Percentiles rank a stretch among this genome's conserved stretches.
Conservation (phyloP, 2,888 invertebrate species). For the Aethes cnicana region DNA sequence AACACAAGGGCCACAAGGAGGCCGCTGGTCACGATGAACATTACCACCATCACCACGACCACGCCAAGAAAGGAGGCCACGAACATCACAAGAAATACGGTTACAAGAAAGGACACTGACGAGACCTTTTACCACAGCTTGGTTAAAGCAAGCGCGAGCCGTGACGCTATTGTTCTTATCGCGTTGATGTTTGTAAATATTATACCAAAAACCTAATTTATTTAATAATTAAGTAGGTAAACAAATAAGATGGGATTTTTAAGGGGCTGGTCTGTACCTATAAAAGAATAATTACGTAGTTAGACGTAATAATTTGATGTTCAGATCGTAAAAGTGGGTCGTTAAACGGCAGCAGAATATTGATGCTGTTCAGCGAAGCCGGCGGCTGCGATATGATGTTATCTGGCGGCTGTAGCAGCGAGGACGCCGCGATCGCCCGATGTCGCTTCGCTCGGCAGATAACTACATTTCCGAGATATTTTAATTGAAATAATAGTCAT, state of each 20-base stretch:
- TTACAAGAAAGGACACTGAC: constrained; percentile 80
- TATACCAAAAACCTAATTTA: constrained; percentile 25
- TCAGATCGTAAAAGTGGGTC: constrained; percentile 6
- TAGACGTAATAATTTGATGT: constrained; percentile 12
- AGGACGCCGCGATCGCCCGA: neutral
- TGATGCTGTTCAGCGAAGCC: constrained; percentile 6
- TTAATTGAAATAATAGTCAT: constrained; percentile 17
- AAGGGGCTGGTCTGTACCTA: neutral
- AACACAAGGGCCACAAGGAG: constrained; percentile 90
- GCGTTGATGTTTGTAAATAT: constrained; percentile 20
- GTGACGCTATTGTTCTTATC: constrained; percentile 9
- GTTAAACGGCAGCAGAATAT: constrained; percentile 5
- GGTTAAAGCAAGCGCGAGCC: neutral
- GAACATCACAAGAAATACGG: constrained; percentile 91
- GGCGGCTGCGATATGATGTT: neutral
- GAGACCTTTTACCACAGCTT: neutral
- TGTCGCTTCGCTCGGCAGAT: constrained; percentile 6
- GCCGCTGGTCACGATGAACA: constrained; percentile 90
- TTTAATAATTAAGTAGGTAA: constrained; percentile 18
- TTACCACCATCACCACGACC: constrained; percentile 87
- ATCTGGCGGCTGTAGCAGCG: constrained; percentile 1
- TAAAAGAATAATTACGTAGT: neutral
- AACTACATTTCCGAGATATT: constrained; percentile 15
- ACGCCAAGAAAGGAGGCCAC: constrained; percentile 91
- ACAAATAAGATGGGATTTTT: constrained; percentile 1